phyloP scores from a whole-genome alignment of 2,888 invertebrate species.

The Lypha dubia region DNA sequence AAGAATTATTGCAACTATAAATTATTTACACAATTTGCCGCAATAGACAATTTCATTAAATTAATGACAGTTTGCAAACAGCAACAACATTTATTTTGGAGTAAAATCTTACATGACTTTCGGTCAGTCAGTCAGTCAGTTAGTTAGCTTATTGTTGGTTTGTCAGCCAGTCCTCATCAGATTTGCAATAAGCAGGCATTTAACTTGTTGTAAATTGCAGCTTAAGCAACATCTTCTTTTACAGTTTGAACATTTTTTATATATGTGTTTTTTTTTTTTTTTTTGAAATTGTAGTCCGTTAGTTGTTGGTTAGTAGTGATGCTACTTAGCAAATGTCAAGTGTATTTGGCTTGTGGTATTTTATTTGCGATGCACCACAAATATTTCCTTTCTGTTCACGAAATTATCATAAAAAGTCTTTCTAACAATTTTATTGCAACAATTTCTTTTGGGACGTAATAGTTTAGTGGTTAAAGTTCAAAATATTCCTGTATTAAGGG shows the following conservation, averaged over 20 bases:
- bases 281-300: slow-evolving; percentile 31
- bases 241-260: not conserved
- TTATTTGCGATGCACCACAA: not conserved
- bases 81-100: slow-evolving; percentile 42
- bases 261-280: not conserved
- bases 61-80: slow-evolving; percentile 52
- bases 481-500: not conserved
- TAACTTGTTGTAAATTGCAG: not conserved
- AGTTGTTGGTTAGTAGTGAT: slow-evolving; percentile 8
- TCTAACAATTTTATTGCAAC: slow-evolving; percentile 25
- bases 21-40: slow-evolving; percentile 43
- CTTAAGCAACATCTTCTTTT: slow-evolving; percentile 27
- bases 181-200: slow-evolving; percentile 25
- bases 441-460: slow-evolving; percentile 28
- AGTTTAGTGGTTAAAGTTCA: slow-evolving; percentile 44
- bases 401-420: slow-evolving; percentile 39
- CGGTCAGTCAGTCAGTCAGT: slow-evolving; percentile 3
- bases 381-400: not conserved
- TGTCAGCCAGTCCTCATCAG: slow-evolving; percentile 15
- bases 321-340: slow-evolving; percentile 63
- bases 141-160: slow-evolving; percentile 12
- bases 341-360: slow-evolving; percentile 20
- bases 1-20: slow-evolving; percentile 47
- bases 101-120: slow-evolving; percentile 9
- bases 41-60: slow-evolving; percentile 64